Conservation (phyloP, 2,113 vertebrate species). For the Chrysemys picta region DNA sequence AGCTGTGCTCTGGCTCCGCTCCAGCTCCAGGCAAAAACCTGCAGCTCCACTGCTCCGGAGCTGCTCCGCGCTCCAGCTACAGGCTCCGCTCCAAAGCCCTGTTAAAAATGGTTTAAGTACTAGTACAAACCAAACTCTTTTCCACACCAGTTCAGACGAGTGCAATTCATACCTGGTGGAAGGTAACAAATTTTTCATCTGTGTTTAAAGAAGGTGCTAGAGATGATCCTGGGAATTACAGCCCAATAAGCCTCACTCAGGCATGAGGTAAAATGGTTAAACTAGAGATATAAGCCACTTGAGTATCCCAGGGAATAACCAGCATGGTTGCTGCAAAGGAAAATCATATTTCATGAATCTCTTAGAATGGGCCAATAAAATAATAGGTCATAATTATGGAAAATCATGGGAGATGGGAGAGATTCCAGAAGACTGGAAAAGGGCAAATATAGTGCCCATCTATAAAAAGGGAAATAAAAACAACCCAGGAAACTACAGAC, state of each 20-base stretch:
- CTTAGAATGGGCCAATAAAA: neutral
- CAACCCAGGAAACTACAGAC: no score
- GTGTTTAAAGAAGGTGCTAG: neutral
- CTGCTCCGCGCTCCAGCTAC: no score
- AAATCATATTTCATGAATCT: neutral
- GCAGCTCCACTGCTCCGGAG: no score
- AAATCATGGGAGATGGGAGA: no score
- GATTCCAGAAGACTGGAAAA: no score
- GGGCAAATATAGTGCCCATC: no score
- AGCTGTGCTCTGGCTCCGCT: no score
- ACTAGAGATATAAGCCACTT: neutral
- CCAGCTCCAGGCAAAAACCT: no score
- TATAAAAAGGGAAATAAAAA: no score
- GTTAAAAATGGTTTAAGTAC: neutral
- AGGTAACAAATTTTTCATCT: fast-evolving
- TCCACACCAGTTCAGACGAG: neutral
- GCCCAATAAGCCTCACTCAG: neutral
- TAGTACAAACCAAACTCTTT: neutral
- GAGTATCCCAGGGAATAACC: neutral
- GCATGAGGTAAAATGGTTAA: neutral
- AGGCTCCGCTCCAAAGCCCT: no score
- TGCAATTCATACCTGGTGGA: neutral
- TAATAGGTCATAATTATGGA: neutral
- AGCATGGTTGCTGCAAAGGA: neutral
- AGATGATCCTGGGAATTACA: neutral